phyloP scores from a whole-genome alignment of 2,113 vertebrate genomes.

The Nothoprocta perdicaria region DNA sequence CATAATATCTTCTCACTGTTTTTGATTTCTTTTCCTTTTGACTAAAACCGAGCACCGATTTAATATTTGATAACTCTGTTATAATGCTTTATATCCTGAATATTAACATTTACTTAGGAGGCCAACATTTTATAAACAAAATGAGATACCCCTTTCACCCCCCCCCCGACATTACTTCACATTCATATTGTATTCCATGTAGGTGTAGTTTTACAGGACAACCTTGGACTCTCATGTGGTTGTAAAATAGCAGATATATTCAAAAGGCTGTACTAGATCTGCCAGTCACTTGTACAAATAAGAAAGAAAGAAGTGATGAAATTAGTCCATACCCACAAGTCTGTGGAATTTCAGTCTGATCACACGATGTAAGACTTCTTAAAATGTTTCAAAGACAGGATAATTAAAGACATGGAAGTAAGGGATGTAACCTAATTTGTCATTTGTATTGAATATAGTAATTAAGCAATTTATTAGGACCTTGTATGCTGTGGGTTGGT shows the following conservation, averaged over 20 bases:
- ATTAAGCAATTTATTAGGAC: conserved; percentile 55
- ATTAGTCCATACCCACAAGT: neutral
- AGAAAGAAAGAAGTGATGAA: neutral
- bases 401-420: conserved; percentile 54
- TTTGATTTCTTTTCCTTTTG: neutral
- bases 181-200: neutral
- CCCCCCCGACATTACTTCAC: neutral
- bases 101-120: neutral
- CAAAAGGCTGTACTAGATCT: neutral
- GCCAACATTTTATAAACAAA: neutral
- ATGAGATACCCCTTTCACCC: neutral
- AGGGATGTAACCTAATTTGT: conserved; percentile 58
- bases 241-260: neutral
- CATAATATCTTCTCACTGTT: neutral
- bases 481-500: neutral
- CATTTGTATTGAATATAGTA: conserved; percentile 30
- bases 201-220: neutral
- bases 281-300: neutral
- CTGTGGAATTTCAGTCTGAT: conserved; percentile 10
- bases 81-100: neutral
- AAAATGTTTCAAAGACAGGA: conserved; percentile 39
- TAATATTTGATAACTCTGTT: neutral
- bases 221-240: neutral
- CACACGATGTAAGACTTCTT: conserved; percentile 18
- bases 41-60: neutral